These are phyloP conservation scores for Apamea sordens DNA, from an alignment of 2,888 invertebrate genomes.

Conservation along the genomic window DNA sequence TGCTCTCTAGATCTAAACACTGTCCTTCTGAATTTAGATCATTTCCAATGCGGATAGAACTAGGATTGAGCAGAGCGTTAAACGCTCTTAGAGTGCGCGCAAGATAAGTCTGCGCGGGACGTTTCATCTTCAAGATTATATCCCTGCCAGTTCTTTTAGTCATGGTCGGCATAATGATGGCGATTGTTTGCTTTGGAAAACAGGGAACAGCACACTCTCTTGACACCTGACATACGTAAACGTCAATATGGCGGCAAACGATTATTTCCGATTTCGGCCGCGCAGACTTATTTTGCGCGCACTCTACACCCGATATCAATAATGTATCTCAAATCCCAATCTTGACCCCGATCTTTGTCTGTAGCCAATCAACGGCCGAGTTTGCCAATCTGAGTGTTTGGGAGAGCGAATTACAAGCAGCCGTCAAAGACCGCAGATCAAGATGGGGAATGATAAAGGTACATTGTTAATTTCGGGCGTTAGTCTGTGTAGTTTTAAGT, in stretches of 20 bases:
- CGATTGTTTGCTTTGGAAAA: not conserved
- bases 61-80: not conserved
- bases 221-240: not conserved
- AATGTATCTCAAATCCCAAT: not conserved
- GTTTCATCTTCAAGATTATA: not conserved
- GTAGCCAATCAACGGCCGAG: constrained; percentile 14
- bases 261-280: not conserved
- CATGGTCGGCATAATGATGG: not conserved
- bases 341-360: constrained; percentile 2
- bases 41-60: not conserved
- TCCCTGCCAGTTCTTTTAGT: not conserved
- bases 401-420: not conserved
- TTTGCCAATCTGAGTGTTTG: not conserved
- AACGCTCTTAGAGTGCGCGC: not conserved
- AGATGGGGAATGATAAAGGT: not conserved
- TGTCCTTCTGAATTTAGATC: not conserved
- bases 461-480: constrained; percentile 3
- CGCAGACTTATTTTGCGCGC: not conserved
- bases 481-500: not conserved
- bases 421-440: not conserved
- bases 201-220: not conserved
- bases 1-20: not conserved
- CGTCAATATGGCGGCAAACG: not conserved
- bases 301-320: not conserved
- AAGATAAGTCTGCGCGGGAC: too few species aligned